Evolutionary conservation across 2,888 invertebrate genomes (phyloP), one percentile per base, ranked within the genome.

Genomic region (Cheilosia pagana): DNA sequence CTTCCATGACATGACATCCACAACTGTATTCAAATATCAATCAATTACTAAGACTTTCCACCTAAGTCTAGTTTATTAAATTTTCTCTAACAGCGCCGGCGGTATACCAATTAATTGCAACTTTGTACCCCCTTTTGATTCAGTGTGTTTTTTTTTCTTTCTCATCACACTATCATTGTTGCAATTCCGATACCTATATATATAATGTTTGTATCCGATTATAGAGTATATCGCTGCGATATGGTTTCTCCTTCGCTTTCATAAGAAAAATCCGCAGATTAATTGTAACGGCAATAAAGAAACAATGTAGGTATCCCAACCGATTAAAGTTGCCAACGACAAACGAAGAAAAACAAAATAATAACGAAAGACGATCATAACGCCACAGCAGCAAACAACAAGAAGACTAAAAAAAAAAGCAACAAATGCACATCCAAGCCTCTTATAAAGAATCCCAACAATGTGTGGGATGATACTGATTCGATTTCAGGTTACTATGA

Each of bases 401-500:
- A 35, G 12, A 35, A 35, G 12, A 35, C 10, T 10, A 35, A 48
- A 45, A 28, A 8, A 31, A 35, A 48, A 45, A 28, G 28, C 7
- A 59, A 50, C n/a, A 28, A 57, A 43, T 43, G 25, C 43, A 7
- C 45, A 55, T 59, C 48, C 25, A 50, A 59, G 59, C 39, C 57
- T 59, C 48, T 59, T 25, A 39, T 3, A 25, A 45, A 21, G 65
- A 75, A 75, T 53, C 57, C 12, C 14, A 48, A 50, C 48, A n/a
- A 59, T 55, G 65, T 75, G 75, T 65, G 65, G 65, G 75, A 65
- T 50, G 75, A 65, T 57, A 50, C 48, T 59, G 52, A 70, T 76
- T 81, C 53, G 63, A 76, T 76, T 81, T 81, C 59, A 81, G 43
- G 70, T 71, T 57, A 28, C 52, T 71, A 41, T 63, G 19, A 75